Percentiles rank a stretch among this genome's conserved stretches.
Evolutionary conservation across 2,113 vertebrate genomes (phyloP).

Genomic region (Nothoprocta pentlandii): DNA sequence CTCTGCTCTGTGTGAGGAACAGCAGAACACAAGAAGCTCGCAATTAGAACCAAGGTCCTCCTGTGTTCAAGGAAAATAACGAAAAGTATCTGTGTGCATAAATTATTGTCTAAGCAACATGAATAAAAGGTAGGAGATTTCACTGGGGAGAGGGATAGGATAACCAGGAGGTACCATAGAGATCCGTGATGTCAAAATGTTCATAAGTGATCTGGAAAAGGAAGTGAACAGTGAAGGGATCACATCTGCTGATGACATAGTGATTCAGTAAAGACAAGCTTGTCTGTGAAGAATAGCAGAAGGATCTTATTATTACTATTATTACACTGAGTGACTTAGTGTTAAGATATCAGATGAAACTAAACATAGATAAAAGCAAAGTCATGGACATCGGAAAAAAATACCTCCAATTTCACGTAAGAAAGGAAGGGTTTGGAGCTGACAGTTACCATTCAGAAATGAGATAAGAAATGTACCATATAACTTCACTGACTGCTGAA

Average conservation of each 20-base stretch:
- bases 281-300: neutral
- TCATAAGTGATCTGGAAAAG: neutral
- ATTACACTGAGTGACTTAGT: neutral
- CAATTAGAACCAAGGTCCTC: neutral
- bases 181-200: neutral
- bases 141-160: neutral
- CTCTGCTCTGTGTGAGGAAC: neutral
- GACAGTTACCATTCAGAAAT: neutral
- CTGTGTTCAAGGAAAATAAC: neutral
- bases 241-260: neutral
- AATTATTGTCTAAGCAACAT: neutral
- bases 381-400: neutral
- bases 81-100: rapidly evolving
- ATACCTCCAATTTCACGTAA: neutral
- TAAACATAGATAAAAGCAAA: neutral
- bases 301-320: neutral
- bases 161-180: neutral
- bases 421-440: neutral
- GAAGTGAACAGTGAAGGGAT: neutral
- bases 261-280: neutral
- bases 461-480: neutral
- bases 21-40: neutral
- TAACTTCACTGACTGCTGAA: neutral
- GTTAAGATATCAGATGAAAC: neutral
- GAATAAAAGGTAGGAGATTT: neutral